These are phyloP conservation scores for Cecidostiba fungosa DNA, from an alignment of 2,888 invertebrate genomes.

Conservation along the genomic window DNA sequence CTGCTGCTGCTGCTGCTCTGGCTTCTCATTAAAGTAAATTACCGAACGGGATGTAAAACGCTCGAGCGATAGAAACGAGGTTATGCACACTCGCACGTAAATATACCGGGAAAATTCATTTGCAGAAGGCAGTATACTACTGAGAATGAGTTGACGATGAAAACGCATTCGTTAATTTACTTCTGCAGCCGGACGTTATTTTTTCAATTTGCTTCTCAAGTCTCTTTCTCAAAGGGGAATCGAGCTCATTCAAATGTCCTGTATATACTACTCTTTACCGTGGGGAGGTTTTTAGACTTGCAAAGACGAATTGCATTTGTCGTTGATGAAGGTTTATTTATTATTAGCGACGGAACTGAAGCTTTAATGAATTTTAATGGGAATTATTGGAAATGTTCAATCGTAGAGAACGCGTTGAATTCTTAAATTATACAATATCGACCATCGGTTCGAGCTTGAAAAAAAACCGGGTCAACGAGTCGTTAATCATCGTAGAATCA, in stretches of 20 bases:
- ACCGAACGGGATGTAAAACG: slow-evolving; percentile 43
- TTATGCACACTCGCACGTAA: slow-evolving; percentile 54
- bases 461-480: not conserved
- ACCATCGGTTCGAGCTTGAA: not conserved
- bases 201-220: not conserved
- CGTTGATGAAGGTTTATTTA: not conserved
- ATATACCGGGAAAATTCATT: slow-evolving; percentile 58
- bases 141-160: slow-evolving; percentile 16
- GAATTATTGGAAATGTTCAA: not conserved
- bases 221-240: not conserved
- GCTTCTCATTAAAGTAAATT: slow-evolving; percentile 60
- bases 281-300: not conserved
- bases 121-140: not conserved
- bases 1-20: not conserved
- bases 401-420: not conserved
- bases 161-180: slow-evolving; percentile 29
- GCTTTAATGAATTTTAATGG: not conserved
- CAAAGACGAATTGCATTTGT: not conserved
- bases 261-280: not conserved
- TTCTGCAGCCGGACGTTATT: not conserved
- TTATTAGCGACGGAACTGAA: not conserved
- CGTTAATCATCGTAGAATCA: no score
- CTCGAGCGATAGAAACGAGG: slow-evolving; percentile 56
- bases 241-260: not conserved
- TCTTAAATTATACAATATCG: not conserved